These are phyloP conservation scores for Phylloscopus trochilus DNA, from an alignment of 2,113 vertebrate genomes.

Conservation along the genomic window DNA sequence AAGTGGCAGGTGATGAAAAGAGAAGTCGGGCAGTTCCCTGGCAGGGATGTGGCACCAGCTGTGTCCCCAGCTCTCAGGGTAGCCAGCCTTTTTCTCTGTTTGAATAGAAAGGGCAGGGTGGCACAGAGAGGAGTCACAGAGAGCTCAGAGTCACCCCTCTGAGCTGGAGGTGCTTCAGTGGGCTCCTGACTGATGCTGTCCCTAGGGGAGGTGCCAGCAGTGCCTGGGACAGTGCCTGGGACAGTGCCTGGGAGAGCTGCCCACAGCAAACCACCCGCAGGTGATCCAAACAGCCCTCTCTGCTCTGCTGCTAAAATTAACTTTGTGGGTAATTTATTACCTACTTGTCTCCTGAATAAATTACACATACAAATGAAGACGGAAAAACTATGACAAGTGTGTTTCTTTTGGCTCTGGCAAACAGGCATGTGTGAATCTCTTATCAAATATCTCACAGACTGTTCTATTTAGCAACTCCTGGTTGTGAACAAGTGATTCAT, in stretches of 20 bases:
- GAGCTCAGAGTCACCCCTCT: too few species aligned
- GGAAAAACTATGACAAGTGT: conserved; percentile 19
- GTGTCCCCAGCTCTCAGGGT: fast-evolving
- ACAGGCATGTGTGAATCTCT: conserved; percentile 25
- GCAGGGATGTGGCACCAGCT: not conserved
- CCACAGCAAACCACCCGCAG: not conserved
- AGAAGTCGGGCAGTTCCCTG: not conserved
- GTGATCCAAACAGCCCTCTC: not conserved
- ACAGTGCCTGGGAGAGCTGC: not conserved
- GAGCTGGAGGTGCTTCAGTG: not conserved
- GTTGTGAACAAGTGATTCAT: conserved; percentile 35
- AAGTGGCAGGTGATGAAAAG: not conserved
- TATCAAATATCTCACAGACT: conserved; percentile 46
- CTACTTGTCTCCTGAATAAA: conserved; percentile 56
- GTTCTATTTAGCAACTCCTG: conserved; percentile 44
- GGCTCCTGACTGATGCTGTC: not conserved
- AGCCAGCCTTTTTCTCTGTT: not conserved
- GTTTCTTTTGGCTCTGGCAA: conserved; percentile 50
- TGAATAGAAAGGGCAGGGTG: fast-evolving
- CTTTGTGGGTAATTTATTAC: conserved; percentile 40
- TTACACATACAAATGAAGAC: conserved; percentile 38
- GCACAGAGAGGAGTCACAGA: too few species aligned
- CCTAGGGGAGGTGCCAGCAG: not conserved
- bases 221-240: fast-evolving
- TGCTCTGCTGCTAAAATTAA: not conserved